Evolutionary conservation across 92 coral and sea anemone species (phyloP).

Genomic region (Nematostella vectensis): DNA sequence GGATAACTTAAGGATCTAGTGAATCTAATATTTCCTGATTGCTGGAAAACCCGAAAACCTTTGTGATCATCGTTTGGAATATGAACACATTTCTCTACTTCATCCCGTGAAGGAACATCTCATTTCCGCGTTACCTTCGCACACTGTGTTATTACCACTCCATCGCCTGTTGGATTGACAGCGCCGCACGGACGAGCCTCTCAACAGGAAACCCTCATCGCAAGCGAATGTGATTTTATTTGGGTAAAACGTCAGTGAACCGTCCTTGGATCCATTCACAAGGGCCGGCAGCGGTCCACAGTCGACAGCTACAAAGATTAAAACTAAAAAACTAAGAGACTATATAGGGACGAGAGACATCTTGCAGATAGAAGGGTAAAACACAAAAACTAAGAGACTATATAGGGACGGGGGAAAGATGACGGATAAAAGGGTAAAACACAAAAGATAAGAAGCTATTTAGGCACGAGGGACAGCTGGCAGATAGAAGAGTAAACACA

Average conservation of each 20-base stretch:
- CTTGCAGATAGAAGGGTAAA: no score
- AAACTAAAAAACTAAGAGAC: background rate
- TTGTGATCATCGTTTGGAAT: no score
- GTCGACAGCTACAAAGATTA: conserved; percentile 24
- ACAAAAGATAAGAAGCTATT: no score
- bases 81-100: no score
- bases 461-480: no score
- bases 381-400: no score
- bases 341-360: background rate
- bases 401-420: conserved; percentile 3
- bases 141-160: conserved; percentile 22
- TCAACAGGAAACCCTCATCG: conserved; percentile 23
- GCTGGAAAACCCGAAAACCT: no score
- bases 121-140: no score
- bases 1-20: no score
- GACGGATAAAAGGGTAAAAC: background rate
- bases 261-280: conserved; percentile 12
- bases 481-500: no score
- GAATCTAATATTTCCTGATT: no score
- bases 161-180: conserved; percentile 33
- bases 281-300: conserved; percentile 19
- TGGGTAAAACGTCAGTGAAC: conserved; percentile 22
- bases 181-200: conserved; percentile 21
- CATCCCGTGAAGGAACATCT: no score
- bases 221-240: conserved; percentile 18